Evolutionary conservation across 2,113 vertebrate species (phyloP).

Genomic region (Prinia subflava): DNA sequence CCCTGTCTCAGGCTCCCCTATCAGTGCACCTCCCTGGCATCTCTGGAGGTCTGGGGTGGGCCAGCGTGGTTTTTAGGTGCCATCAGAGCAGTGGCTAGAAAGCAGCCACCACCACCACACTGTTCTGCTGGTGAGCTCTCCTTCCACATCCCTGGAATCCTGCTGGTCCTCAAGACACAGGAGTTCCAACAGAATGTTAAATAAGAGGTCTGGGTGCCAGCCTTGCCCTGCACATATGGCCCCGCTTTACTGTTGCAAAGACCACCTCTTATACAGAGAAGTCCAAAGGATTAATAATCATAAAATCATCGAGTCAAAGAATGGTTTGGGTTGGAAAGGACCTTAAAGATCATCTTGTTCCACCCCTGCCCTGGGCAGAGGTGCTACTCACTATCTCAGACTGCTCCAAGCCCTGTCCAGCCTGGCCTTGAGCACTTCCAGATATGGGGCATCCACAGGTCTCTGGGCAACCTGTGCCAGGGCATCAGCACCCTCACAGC

Average conservation of each 20-base stretch:
- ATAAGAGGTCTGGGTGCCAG: neutral
- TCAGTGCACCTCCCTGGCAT: accelerated
- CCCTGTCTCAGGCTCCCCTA: neutral
- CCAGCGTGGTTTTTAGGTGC: neutral
- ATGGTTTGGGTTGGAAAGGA: neutral
- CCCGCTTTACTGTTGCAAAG: accelerated
- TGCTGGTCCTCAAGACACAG: neutral
- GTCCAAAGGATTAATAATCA: neutral
- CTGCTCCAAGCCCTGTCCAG: neutral
- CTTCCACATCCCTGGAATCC: neutral
- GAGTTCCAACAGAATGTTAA: neutral
- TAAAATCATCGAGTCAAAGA: neutral
- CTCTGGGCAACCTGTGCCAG: neutral
- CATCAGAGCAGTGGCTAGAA: neutral
- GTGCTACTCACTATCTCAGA: neutral
- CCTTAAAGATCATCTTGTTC: neutral
- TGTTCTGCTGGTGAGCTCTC: neutral
- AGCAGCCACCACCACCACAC: neutral
- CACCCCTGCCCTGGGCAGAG: neutral
- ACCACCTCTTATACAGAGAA: neutral
- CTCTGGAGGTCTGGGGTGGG: neutral
- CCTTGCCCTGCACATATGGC: accelerated
- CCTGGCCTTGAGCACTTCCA: neutral
- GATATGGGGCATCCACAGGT: neutral
- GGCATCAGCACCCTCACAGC: neutral